Evolutionary conservation across 2,797 vertebrate genomes (phyloP).

Genomic region (Kryptopterus vitreolus): DNA sequence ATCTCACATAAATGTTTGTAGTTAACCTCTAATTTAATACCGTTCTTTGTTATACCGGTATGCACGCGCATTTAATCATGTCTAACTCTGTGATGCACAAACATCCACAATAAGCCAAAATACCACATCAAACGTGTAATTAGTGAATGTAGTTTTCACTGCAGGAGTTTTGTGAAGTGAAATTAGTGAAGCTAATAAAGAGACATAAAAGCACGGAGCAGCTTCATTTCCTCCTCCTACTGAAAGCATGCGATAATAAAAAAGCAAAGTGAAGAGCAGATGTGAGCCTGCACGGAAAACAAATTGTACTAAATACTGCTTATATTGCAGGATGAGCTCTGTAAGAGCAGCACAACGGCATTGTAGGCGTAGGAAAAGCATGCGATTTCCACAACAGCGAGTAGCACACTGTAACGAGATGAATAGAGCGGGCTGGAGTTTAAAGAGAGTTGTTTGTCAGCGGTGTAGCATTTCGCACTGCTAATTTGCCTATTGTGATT

Average conservation of each 20-base stretch:
- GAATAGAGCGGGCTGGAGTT: not conserved
- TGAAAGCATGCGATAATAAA: conserved; percentile 6
- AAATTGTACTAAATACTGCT: not conserved
- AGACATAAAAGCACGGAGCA: conserved; percentile 23
- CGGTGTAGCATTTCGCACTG: not conserved
- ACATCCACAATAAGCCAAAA: conserved; percentile 63
- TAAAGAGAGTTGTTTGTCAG: not conserved
- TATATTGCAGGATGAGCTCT: not conserved
- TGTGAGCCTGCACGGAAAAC: not conserved
- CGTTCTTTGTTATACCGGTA: not conserved
- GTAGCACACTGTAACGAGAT: not conserved
- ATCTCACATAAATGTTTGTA: conserved; percentile 56
- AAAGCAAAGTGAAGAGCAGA: conserved; percentile 11
- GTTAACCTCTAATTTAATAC: conserved; percentile 71
- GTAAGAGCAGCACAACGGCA: not conserved
- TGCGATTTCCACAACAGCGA: not conserved
- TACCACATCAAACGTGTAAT: conserved; percentile 71
- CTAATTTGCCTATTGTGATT: not conserved
- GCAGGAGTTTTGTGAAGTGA: conserved; percentile 62
- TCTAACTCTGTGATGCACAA: conserved; percentile 62
- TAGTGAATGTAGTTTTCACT: conserved; percentile 65
- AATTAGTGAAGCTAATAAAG: conserved; percentile 19
- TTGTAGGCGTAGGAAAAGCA: not conserved
- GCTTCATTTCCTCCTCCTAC: conserved; percentile 9
- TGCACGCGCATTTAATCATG: conserved; percentile 69